A percentile compares a stretch with the other conserved stretches of the same genome.
These are phyloP conservation scores for Alosa alosa DNA, from an alignment of 2,113 vertebrate genomes.

Conservation along the genomic window DNA sequence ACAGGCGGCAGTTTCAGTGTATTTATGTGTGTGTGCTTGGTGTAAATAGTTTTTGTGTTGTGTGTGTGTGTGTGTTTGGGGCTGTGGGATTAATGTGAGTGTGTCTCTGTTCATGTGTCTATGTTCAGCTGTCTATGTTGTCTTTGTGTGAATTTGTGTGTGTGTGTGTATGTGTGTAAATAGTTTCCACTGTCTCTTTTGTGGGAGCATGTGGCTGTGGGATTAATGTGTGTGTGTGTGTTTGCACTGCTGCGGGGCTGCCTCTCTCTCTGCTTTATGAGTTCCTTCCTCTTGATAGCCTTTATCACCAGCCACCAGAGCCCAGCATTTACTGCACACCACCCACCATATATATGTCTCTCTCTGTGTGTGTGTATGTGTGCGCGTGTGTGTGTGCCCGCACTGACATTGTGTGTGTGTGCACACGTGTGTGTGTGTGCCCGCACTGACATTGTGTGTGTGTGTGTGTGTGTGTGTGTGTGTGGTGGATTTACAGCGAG, in stretches of 20 bases:
- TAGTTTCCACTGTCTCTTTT: conserved; percentile 20
- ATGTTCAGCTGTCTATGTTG: not conserved
- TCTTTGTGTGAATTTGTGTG: not conserved
- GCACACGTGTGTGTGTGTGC: not conserved
- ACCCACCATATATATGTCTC: not conserved
- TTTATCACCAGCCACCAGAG: conserved; percentile 43
- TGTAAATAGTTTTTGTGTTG: not conserved
- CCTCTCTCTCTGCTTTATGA: conserved; percentile 30
- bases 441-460: not conserved
- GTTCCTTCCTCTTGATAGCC: conserved; percentile 30
- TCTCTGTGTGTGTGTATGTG: not conserved
- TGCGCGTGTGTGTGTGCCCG: not conserved
- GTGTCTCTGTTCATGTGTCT: not conserved
- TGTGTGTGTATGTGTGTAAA: not conserved
- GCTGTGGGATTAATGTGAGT: conserved; percentile 1
- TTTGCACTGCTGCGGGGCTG: not conserved
- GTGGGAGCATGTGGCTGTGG: not conserved
- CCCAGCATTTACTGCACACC: conserved; percentile 1
- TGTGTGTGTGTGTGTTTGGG: not conserved
- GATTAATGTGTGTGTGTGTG: not conserved
- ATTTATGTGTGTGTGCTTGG: not conserved
- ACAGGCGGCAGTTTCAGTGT: not conserved
- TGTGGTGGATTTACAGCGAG: not conserved
- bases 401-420: conserved; percentile 1
- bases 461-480: not conserved